These are phyloP conservation scores for Scrobipalpa costella DNA, from an alignment of 2,888 invertebrate genomes.

Conservation along the genomic window DNA sequence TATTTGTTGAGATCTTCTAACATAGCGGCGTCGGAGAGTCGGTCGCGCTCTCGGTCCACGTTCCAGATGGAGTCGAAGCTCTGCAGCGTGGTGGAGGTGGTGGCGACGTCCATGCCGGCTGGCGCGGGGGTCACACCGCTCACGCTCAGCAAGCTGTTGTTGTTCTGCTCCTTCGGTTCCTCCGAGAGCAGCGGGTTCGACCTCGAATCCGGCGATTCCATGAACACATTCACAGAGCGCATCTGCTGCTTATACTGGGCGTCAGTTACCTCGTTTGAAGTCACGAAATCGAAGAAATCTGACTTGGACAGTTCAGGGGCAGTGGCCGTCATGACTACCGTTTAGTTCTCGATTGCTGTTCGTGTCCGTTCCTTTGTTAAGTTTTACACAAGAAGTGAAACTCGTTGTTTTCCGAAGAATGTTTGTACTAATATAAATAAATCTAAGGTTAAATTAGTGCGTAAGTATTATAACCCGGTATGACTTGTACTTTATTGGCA, in stretches of 20 bases:
- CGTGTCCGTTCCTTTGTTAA: conserved; percentile 51
- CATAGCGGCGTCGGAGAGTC: conserved; percentile 86
- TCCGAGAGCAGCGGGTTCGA: conserved; percentile 75
- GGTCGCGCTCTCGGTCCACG: conserved; percentile 86
- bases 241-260: conserved; percentile 85
- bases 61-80: conserved; percentile 84
- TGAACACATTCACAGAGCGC: conserved; percentile 85
- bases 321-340: conserved; percentile 93
- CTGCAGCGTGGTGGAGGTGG: conserved; percentile 74
- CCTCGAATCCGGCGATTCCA: conserved; percentile 80
- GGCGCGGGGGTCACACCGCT: conserved; percentile 53
- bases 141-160: conserved; percentile 80
- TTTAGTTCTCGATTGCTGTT: conserved; percentile 71
- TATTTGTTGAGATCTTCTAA: conserved; percentile 92
- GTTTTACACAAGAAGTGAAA: conserved; percentile 56
- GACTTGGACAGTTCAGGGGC: conserved; percentile 93
- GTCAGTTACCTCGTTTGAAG: conserved; percentile 88
- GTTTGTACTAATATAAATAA: conserved; percentile 77
- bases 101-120: conserved; percentile 58
- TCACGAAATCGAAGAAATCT: conserved; percentile 94
- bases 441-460: conserved; percentile 70
- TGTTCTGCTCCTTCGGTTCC: conserved; percentile 82
- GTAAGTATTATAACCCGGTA: conserved; percentile 66
- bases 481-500: conserved; percentile 81
- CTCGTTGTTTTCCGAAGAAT: conserved; percentile 43